Percentiles rank a stretch among this genome's conserved stretches.
phyloP scores from a whole-genome alignment of 92 coral and sea anemone genomes.

The Pocillopora meandrina region DNA sequence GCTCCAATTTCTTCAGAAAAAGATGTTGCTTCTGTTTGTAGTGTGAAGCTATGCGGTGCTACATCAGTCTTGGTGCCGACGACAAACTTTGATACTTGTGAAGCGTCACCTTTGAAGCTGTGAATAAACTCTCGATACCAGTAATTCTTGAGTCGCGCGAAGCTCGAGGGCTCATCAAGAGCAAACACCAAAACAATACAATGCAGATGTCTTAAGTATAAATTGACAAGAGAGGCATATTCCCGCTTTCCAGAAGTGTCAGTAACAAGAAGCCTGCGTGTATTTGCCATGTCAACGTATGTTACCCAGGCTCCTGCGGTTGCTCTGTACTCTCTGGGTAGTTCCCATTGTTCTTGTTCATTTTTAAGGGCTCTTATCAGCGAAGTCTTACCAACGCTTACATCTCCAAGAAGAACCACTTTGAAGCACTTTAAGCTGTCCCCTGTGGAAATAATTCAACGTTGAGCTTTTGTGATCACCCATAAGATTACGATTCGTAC shows the following conservation, averaged over 20 bases:
- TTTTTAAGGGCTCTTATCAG: slow-evolving; percentile 47
- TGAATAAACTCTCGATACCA: slow-evolving; percentile 50
- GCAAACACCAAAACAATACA: slow-evolving; percentile 69
- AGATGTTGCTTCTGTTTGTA: slow-evolving; percentile 50
- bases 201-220: slow-evolving; percentile 56
- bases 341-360: slow-evolving; percentile 21
- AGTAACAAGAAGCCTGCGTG: slow-evolving; percentile 50
- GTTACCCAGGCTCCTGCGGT: slow-evolving; percentile 56
- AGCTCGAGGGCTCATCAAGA: slow-evolving; percentile 63
- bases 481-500: background rate
- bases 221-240: slow-evolving; percentile 20
- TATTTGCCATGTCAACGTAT: slow-evolving; percentile 40
- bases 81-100: slow-evolving; percentile 54
- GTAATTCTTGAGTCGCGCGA: slow-evolving; percentile 37
- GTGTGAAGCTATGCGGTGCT: slow-evolving; percentile 20
- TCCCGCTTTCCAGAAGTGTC: slow-evolving; percentile 67
- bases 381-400: slow-evolving; percentile 67
- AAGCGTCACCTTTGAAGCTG: slow-evolving; percentile 38
- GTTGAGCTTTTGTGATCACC: background rate
- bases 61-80: slow-evolving; percentile 66
- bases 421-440: slow-evolving; percentile 27
- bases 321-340: slow-evolving; percentile 47
- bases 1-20: slow-evolving; percentile 67
- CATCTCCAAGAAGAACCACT: slow-evolving; percentile 73
- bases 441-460: slow-evolving; percentile 8